These are phyloP conservation scores for Coregonus ussuriensis DNA, from an alignment of 2,797 vertebrate genomes.

Conservation along the genomic window DNA sequence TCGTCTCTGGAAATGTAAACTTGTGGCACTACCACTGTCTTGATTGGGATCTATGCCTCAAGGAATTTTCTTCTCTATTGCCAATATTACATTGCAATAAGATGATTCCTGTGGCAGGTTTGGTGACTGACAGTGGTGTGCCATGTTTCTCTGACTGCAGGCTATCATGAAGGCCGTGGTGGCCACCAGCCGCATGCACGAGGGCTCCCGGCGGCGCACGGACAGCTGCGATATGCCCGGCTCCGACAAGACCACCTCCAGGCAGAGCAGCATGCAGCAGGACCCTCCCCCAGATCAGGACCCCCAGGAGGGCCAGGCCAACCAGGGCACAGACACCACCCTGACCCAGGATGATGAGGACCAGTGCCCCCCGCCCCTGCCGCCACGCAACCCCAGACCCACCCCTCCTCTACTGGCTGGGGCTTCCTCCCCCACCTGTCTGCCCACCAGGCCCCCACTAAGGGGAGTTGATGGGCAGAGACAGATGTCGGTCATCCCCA, in stretches of 20 bases:
- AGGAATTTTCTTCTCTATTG: no score
- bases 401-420: slow-evolving; percentile 26
- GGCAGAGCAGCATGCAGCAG: slow-evolving; percentile 73
- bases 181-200: slow-evolving; percentile 85
- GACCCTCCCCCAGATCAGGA: slow-evolving; percentile 46
- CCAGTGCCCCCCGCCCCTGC: slow-evolving; percentile 38
- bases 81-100: no score
- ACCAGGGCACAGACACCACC: slow-evolving; percentile 30
- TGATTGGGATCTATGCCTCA: no score
- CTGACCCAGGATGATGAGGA: slow-evolving; percentile 28
- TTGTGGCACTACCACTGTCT: no score
- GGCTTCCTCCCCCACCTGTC: slow-evolving; percentile 21
- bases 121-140: background rate
- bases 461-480: slow-evolving; percentile 67
- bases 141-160: slow-evolving; percentile 57
- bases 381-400: slow-evolving; percentile 56
- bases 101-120: background rate
- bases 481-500: slow-evolving; percentile 67
- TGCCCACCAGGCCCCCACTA: slow-evolving; percentile 66
- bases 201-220: slow-evolving; percentile 75
- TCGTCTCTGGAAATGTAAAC: no score
- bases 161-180: slow-evolving; percentile 91
- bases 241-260: slow-evolving; percentile 52
- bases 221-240: slow-evolving; percentile 73
- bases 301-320: slow-evolving; percentile 42